Conservation (phyloP, 2,888 invertebrate species). For the Esperia sulphurella region DNA sequence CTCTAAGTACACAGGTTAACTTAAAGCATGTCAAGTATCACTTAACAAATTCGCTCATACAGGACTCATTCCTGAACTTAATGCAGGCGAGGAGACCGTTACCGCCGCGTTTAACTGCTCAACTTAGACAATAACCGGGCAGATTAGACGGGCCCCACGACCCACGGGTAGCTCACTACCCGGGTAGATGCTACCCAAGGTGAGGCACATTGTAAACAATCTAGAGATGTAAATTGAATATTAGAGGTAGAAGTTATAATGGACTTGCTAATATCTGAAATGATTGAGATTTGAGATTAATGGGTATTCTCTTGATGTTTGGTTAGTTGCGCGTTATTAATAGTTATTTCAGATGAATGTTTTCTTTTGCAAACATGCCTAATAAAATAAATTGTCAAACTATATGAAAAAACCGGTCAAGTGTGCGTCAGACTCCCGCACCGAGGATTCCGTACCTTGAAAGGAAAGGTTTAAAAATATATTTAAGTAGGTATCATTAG, state of each 20-base stretch:
- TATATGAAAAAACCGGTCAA: too few species aligned
- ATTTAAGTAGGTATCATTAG: too few species aligned
- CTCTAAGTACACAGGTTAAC: too few species aligned
- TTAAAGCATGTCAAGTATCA: conserved; percentile 3
- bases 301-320: not conserved
- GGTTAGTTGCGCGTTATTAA: not conserved
- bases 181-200: not conserved
- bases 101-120: not conserved
- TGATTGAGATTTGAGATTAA: not conserved
- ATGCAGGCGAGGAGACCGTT: too few species aligned
- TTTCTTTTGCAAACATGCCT: too few species aligned
- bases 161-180: not conserved
- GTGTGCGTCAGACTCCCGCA: too few species aligned
- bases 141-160: conserved; percentile 2
- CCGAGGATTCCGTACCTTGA: too few species aligned
- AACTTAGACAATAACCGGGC: conserved; percentile 11
- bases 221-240: conserved; percentile 3
- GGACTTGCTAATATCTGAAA: not conserved
- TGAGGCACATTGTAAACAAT: conserved; percentile 1
- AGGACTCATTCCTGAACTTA: not conserved
- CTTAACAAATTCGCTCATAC: not conserved
- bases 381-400: too few species aligned
- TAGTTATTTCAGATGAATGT: too few species aligned
- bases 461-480: too few species aligned
- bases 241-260: conserved; percentile 5